These are phyloP conservation scores for Cosmopolites sordidus DNA, from an alignment of 2,888 invertebrate species.

Conservation along the genomic window DNA sequence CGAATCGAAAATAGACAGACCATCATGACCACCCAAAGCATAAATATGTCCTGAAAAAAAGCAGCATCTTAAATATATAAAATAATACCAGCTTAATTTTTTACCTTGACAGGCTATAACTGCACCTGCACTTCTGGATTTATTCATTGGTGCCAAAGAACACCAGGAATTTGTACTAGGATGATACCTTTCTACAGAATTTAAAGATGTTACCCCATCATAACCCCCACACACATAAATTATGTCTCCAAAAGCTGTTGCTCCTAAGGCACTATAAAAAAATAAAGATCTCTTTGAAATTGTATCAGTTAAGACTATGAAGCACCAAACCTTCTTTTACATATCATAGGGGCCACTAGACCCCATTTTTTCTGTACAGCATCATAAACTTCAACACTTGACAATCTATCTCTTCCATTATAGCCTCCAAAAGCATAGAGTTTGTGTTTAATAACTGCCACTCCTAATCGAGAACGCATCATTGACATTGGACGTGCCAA, in stretches of 20 bases:
- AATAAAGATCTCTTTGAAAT: background rate
- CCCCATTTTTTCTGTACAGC: constrained; percentile 69
- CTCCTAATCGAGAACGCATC: constrained; percentile 76
- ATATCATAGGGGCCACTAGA: constrained; percentile 73
- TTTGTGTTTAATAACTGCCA: constrained; percentile 74
- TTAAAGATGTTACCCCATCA: constrained; percentile 77
- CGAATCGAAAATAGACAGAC: constrained; percentile 80
- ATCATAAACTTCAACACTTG: constrained; percentile 82
- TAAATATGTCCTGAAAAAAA: constrained; percentile 62
- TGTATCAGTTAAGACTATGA: constrained; percentile 3
- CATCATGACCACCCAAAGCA: constrained; percentile 84
- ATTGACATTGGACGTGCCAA: constrained; percentile 80
- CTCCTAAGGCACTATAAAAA: constrained; percentile 67
- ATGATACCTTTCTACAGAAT: constrained; percentile 78
- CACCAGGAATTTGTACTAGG: constrained; percentile 71
- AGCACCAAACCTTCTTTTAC: constrained; percentile 63
- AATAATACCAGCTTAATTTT: constrained; percentile 1
- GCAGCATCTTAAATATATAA: background rate
- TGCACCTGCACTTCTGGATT: constrained; percentile 52
- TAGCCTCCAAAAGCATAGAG: constrained; percentile 81
- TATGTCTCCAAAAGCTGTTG: constrained; percentile 71
- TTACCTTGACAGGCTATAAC: constrained; percentile 47
- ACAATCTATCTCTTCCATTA: constrained; percentile 75
- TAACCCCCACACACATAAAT: constrained; percentile 84
- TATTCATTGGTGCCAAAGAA: constrained; percentile 67